Conservation (phyloP, 2,113 vertebrate genomes). For the Noturus placidus region DNA sequence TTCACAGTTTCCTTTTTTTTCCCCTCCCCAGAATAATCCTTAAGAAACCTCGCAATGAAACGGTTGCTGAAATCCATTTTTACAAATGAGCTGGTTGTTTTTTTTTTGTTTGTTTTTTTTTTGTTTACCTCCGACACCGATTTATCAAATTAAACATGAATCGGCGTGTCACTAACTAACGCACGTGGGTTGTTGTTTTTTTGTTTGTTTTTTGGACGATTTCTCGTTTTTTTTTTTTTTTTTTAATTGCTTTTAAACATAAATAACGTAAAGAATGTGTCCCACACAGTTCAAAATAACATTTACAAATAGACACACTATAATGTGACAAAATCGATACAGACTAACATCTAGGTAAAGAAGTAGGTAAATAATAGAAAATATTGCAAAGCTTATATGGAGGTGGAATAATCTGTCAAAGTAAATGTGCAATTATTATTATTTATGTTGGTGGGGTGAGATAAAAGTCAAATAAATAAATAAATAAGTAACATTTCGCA, state of each 20-base stretch:
- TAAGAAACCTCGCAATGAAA: conserved; percentile 74
- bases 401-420: conserved; percentile 69
- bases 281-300: conserved; percentile 64
- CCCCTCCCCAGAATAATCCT: conserved; percentile 62
- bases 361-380: conserved; percentile 76
- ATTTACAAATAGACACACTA: conserved; percentile 52
- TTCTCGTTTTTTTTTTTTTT: conserved; percentile 59
- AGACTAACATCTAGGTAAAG: conserved; percentile 71
- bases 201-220: neutral
- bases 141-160: conserved; percentile 61
- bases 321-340: conserved; percentile 67
- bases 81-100: conserved; percentile 66
- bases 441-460: too few relatives aligned
- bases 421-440: conserved; percentile 46
- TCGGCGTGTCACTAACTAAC: conserved; percentile 27
- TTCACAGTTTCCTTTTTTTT: conserved; percentile 72
- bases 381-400: conserved; percentile 68
- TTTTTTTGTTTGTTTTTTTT: too few relatives aligned
- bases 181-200: neutral
- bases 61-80: conserved; percentile 70
- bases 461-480: conserved; percentile 22
- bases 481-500: conserved; percentile 56
- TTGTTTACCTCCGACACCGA: conserved; percentile 45
- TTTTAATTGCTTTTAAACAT: conserved; percentile 65
- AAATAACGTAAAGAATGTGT: conserved; percentile 63